Base-by-base conservation (phyloP, 1,140 invertebrate genomes). In the Leptestheria dahalacensis region DNA sequence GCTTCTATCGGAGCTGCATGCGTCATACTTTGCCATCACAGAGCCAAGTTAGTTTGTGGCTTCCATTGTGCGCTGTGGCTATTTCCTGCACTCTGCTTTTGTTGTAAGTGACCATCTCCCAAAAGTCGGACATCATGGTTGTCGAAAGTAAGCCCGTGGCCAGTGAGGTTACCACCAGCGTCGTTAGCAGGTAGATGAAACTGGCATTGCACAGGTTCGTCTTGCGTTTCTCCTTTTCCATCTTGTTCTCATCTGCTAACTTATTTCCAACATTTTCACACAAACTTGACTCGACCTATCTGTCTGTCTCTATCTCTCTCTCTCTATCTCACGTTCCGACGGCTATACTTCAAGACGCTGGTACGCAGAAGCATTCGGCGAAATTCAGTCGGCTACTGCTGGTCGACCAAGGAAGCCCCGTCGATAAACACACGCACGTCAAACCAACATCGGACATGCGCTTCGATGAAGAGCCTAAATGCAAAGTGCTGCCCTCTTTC, bases 121-220 rank as follows among this genome's bases (percentile, higher is more conserved):
- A 90, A 67, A 88, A 83, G 66, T 88, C 84, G 23, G 86, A 87
- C 80, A 88, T 85, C 64, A 89, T 85, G 33, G 86, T 84, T 1
- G 79, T 79, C 64, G 84, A 86, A 18, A 91, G 71, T 77, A 88
- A 81, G 6, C 79, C 80, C n/a, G 85, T 86, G 1, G 83, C 81
- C 58, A 77, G 74, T 2, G 74, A 74, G 10, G 80, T 82, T 63
- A 81, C 57, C 4, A 75, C 60, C 33, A 79, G 63, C 0, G 77
- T 78, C 15, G 72, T 68, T 57, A 70, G 62, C 10, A 73, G 66
- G 61, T 72, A 71, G 24, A 70, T 65, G 4, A 64, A 60, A 53
- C 64, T 61, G 1, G 48, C n/a, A 20, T 58, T 48, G 63, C 63
- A 47, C 63, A 65, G 10, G n/a, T 15, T 18, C 10, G 28, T 9